Percentiles rank a stretch among this genome's conserved stretches.
Evolutionary conservation across 2,888 invertebrate species (phyloP).

Genomic region (Pediacus dermestoides): DNA sequence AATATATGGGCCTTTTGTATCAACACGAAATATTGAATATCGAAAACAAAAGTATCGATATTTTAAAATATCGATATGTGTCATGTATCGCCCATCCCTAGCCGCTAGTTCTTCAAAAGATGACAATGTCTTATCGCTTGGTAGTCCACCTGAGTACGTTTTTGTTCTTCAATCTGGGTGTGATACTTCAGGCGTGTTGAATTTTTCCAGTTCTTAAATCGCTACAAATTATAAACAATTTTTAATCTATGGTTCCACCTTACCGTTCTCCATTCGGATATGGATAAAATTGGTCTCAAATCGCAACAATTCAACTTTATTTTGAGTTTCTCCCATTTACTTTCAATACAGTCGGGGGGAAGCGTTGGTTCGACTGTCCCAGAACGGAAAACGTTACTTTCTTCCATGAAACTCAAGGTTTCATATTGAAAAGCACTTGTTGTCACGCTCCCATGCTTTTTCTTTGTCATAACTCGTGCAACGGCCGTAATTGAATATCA

Average conservation of each 20-base stretch:
- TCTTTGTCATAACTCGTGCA: background rate
- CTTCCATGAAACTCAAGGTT: constrained; percentile 2
- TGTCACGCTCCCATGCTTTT: background rate
- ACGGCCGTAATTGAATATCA: background rate
- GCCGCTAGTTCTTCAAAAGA: background rate
- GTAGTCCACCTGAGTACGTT: background rate
- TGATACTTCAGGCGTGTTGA: constrained; percentile 2
- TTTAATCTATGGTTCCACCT: background rate
- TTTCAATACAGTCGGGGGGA: constrained; percentile 1
- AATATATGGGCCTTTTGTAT: too few species aligned
- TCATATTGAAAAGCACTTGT: constrained; percentile 1
- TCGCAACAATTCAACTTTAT: constrained; percentile 1
- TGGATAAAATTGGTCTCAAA: background rate
- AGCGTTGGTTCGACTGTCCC: constrained; percentile 2
- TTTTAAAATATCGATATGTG: too few species aligned
- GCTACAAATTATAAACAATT: background rate
- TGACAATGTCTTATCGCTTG: constrained; percentile 1
- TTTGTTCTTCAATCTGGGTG: background rate
- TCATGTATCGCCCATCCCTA: too few species aligned
- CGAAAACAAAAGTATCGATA: too few species aligned
- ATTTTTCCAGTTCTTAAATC: constrained; percentile 2
- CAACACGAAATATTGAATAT: too few species aligned
- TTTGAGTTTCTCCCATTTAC: background rate
- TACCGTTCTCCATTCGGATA: background rate
- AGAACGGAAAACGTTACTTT: constrained; percentile 1